Percentiles rank a stretch among this genome's conserved stretches.
Conservation (phyloP, 2,888 invertebrate genomes). For the Pseudeuparius sepicola region DNA sequence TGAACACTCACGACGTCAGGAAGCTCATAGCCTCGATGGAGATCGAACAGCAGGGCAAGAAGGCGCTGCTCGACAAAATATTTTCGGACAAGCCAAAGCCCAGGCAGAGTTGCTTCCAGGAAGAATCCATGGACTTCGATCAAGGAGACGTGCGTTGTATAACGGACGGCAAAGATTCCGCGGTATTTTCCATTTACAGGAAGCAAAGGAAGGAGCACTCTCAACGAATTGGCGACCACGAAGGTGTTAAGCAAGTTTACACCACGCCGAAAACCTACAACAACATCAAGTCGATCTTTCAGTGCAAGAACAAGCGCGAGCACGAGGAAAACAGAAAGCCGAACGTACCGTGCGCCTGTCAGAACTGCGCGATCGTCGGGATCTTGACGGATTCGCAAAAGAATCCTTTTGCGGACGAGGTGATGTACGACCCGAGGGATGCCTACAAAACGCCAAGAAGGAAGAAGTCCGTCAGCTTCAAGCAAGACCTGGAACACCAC, state of each 20-base stretch:
- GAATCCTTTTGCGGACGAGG: slow-evolving; percentile 30
- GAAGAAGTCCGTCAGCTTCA: slow-evolving; percentile 17
- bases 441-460: slow-evolving; percentile 9
- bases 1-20: slow-evolving; percentile 27
- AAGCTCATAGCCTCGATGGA: slow-evolving; percentile 30
- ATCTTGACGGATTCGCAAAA: slow-evolving; percentile 36
- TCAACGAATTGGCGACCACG: no score
- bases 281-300: slow-evolving; percentile 28
- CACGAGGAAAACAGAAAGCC: slow-evolving; percentile 23
- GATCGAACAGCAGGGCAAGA: slow-evolving; percentile 25
- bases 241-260: slow-evolving; percentile 29
- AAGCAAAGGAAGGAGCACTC: slow-evolving; percentile 14
- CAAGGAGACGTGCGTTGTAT: slow-evolving; percentile 14
- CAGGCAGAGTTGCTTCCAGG: no score
- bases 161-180: slow-evolving; percentile 18
- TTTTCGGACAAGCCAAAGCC: slow-evolving; percentile 16
- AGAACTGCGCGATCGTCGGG: slow-evolving; percentile 36
- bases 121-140: slow-evolving; percentile 5
- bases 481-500: slow-evolving; percentile 16
- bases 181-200: slow-evolving; percentile 13
- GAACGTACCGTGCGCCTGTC: slow-evolving; percentile 34
- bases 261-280: slow-evolving; percentile 29
- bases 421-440: slow-evolving; percentile 18
- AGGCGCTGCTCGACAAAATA: slow-evolving; percentile 24
- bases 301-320: slow-evolving; percentile 29